These are phyloP conservation scores for Eulacestoma nigropectus DNA, from an alignment of 2,113 vertebrate species.

Conservation along the genomic window DNA sequence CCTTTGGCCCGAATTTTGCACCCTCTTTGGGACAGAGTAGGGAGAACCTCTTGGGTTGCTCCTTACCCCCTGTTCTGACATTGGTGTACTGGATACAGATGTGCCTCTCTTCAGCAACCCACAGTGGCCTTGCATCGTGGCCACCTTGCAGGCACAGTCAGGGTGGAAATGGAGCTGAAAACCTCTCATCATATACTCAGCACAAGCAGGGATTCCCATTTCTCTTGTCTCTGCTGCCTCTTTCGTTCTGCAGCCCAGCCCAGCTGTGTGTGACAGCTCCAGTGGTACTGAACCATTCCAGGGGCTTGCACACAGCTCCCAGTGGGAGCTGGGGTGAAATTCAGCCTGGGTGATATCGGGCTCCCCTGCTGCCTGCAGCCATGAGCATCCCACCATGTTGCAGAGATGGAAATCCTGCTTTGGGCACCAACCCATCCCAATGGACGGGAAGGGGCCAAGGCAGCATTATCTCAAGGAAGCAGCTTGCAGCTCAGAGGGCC, in stretches of 20 bases:
- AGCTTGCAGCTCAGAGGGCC: not conserved
- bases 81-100: not conserved
- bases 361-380: not conserved
- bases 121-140: not conserved
- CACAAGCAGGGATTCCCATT: not conserved
- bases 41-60: not conserved
- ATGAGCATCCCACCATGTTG: rapidly evolving
- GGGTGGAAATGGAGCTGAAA: not conserved
- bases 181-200: not conserved
- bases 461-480: not conserved
- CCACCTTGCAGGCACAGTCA: not conserved
- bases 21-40: rapidly evolving
- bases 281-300: not conserved
- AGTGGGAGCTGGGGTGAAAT: not conserved
- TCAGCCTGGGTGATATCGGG: rapidly evolving
- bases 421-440: not conserved
- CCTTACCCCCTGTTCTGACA: not conserved
- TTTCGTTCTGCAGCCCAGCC: not conserved
- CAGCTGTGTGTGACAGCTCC: not conserved
- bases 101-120: not conserved
- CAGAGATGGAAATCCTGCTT: not conserved
- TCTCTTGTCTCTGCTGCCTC: not conserved
- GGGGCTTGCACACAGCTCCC: not conserved
- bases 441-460: rapidly evolving
- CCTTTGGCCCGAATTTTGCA: not conserved